phyloP scores from a whole-genome alignment of 2,888 invertebrate genomes.

The Plemyria rubiginata region DNA sequence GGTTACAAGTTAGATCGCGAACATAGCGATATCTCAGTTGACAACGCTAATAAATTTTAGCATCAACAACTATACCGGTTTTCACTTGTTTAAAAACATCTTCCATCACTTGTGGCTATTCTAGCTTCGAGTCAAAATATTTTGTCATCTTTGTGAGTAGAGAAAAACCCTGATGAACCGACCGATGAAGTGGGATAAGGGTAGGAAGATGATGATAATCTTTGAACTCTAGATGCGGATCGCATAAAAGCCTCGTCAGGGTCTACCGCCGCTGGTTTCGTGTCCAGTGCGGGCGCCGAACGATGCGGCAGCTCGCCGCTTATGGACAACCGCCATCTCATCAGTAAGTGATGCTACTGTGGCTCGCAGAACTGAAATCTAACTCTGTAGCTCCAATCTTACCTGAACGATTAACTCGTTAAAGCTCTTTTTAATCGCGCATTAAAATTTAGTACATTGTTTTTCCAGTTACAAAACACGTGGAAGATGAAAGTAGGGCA shows the following conservation, averaged over 20 bases:
- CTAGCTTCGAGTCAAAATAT: no score
- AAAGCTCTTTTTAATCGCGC: not conserved
- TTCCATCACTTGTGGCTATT: no score
- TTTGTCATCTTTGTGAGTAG: no score
- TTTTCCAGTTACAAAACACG: conserved; percentile 40
- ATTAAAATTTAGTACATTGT: not conserved
- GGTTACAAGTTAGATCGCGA: no score
- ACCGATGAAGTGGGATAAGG: no score
- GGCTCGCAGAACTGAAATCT: no score
- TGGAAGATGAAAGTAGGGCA: conserved; percentile 27
- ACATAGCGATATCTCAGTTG: no score
- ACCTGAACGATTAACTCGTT: not conserved
- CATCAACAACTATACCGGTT: no score
- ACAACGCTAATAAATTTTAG: no score
- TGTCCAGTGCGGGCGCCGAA: conserved; percentile 27
- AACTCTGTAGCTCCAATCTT: not conserved
- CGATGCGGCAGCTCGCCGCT: conserved; percentile 14
- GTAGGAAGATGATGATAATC: not conserved
- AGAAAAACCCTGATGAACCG: no score
- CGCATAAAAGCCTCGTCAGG: conserved; percentile 12
- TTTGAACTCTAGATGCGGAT: conserved; percentile 15
- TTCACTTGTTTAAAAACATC: no score
- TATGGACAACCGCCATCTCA: conserved; percentile 16
- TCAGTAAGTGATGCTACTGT: conserved; percentile 3
- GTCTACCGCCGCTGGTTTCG: conserved; percentile 6